Conservation (phyloP, 2,888 invertebrate genomes). For the Invenusta paracnida region DNA sequence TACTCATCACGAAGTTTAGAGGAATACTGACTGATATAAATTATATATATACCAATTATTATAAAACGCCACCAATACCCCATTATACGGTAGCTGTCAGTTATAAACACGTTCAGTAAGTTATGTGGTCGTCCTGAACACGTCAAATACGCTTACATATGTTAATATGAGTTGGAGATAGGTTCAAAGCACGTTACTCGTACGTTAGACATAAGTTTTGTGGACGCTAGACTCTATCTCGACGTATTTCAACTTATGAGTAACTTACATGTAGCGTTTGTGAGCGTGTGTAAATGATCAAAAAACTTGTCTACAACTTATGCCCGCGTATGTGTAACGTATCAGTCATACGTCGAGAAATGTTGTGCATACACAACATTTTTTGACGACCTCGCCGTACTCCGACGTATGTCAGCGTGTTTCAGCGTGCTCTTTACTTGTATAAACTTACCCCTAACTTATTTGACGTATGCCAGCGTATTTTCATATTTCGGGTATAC, state of each 20-base stretch:
- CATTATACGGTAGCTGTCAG: not conserved
- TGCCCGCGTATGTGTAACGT: not conserved
- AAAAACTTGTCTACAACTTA: not conserved
- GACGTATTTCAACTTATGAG: not conserved
- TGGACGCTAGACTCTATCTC: not conserved
- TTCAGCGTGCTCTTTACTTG: not conserved
- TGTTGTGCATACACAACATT: not conserved
- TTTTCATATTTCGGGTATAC: not conserved
- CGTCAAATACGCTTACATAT: not conserved
- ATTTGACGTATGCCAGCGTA: not conserved
- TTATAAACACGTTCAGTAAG: not conserved
- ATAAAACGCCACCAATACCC: not conserved
- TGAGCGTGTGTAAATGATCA: not conserved
- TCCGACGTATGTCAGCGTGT: not conserved
- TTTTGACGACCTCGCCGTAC: not conserved
- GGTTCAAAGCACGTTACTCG: not conserved
- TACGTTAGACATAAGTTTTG: not conserved
- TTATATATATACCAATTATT: not conserved
- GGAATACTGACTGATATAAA: too few relatives aligned
- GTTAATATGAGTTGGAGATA: not conserved
- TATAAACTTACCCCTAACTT: not conserved
- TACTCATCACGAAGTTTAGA: too few relatives aligned
- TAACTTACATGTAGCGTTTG: not conserved
- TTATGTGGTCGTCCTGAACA: not conserved
- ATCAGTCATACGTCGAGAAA: not conserved